Base-by-base conservation (phyloP, 2,888 invertebrate species). In the Prenolepis imparis region DNA sequence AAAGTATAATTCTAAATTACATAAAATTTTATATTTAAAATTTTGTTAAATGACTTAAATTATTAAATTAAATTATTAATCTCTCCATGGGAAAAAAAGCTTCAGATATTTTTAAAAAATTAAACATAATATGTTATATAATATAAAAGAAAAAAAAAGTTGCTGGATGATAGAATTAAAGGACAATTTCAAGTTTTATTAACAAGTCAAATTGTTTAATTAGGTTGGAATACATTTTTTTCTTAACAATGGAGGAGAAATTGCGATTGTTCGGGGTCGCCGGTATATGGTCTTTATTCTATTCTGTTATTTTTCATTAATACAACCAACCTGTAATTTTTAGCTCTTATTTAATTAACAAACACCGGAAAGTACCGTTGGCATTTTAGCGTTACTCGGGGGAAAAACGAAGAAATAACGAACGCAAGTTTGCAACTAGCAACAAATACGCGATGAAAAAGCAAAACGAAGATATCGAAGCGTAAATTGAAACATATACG, bases 401-500 rank as follows among this genome's bases (percentile, higher is more conserved):
- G 48, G 15, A 75, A 64, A 78, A 57, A 28, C 6, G 0, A 48
- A 66, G 24, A n/a, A 78, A 66, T 48, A 57, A 80, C 24, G 55
- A 59, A 80, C 12, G 15, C 39, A 83, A 44, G 12, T 48, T 8
- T 52, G 68, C 52, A 64, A 67, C 36, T 32, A 70, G 61, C n/a
- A 81, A 83, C 21, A 63, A 64, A 81, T 48, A 48, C 18, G 32
- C 11, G 21, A 52, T 32, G 41, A 21, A 68, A 81, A 48, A 78
- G 18, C 48, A 66, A 75, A 39, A 61, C 55, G 39, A 78, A 78
- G 70, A 66, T 67, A 75, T 66, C 18, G 67, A 66, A 66, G 36
- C 41, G 70, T 68, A 78, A 68, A 78, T 78, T 68, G 70, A 41
- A 78, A 78, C 55, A 78, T 77, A 64, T 78, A 21, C 39, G n/a